Base-by-base conservation (phyloP, 2,888 invertebrate genomes). In the Volucella inanis region DNA sequence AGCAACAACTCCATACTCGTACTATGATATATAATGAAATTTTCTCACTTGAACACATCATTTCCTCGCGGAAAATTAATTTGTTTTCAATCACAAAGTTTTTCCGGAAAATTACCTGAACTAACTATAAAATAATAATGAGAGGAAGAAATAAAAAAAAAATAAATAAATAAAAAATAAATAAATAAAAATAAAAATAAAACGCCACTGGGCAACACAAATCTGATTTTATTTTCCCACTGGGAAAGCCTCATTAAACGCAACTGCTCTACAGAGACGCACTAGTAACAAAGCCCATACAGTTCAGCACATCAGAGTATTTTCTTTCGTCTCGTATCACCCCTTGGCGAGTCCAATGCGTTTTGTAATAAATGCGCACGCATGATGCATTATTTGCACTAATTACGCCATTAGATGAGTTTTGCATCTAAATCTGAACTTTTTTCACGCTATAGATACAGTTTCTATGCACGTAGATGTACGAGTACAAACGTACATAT, bases 41-140 rank as follows among this genome's bases (percentile, higher is more conserved):
- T 45, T 55, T 38, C 47, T 43, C 39, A 15, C 6, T n/a, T 68
- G 14, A 55, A 39, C 18, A 65, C 45, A 41, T 50, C 31, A 55
- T 47, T 52, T 57, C 54, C 67, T 61, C 31, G 67, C 67, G 57
- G 62, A 74, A 75, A 84, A 80, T 84, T 80, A 76, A 76, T 84
- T 80, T 65, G 71, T 71, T 84, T 84, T 84, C 84, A 84, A 84
- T 84, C 67, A 71, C 75, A 62, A 76, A 22, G 22, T 80, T 84
- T 84, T 80, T 62, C 71, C 70, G 80, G 84, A 80, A 79, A 84
- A 84, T 71, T 75, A 84, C 76, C 84, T 76, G n/a, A 67, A 55
- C 67, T 67, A 80, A 80, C 59, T 67, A 65, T 71, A 76, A 76
- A 84, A 67, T 80, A 65, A 79, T 84, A 67, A 84, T 74, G 74